Evolutionary conservation across 2,113 vertebrate species (phyloP).

Genomic region (Corapipo altera): DNA sequence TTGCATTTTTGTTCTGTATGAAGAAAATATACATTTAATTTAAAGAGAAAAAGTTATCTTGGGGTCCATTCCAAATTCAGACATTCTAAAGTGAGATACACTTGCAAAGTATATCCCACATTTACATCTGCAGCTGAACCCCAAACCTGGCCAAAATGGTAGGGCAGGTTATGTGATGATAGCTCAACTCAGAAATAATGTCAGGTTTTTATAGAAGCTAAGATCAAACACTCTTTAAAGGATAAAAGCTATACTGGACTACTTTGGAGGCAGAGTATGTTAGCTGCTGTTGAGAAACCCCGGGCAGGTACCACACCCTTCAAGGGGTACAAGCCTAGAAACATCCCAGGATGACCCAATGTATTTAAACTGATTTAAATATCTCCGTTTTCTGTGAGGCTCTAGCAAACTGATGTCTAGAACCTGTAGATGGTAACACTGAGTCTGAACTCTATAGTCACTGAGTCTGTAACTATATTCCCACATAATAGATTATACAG

Average conservation of each 20-base stretch:
- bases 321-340: background rate
- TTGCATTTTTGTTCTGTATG: background rate
- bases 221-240: background rate
- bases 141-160: background rate
- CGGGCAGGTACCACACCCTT: background rate
- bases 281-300: background rate
- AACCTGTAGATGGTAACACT: background rate
- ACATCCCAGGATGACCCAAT: background rate
- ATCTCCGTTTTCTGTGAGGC: background rate
- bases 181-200: background rate
- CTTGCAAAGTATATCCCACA: background rate
- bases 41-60: background rate
- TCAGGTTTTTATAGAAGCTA: background rate
- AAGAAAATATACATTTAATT: background rate
- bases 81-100: background rate
- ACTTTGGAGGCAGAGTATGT: background rate
- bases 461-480: background rate
- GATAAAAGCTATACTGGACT: background rate
- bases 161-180: rapidly evolving
- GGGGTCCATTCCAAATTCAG: background rate
- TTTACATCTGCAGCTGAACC: background rate
- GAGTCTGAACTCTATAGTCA: background rate
- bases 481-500: background rate
- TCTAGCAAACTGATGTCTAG: background rate
- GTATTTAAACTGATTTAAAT: background rate